Evolutionary conservation across 2,797 vertebrate genomes (phyloP), one percentile per base, ranked within the genome.

Genomic region (Gymnothorax reevesii): DNA sequence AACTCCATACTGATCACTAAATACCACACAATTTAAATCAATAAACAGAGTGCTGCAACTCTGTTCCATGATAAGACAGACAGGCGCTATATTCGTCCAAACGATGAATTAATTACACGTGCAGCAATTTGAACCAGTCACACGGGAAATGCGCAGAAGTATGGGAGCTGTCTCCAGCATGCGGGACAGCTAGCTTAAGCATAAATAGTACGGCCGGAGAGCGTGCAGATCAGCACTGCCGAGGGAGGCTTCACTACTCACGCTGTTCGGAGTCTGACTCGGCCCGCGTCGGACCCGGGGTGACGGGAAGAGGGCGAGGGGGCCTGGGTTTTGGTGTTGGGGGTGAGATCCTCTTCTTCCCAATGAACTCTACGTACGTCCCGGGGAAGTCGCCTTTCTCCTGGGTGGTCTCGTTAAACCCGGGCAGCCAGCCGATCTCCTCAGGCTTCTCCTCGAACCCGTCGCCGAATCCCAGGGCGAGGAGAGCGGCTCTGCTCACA

Each of bases 351-450:
- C 95, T 97, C 92, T 97, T 99, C 93, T 96, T 97, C 89, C 98
- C 98, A 1, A 99, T 94, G 90, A 97, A 99, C 93, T 99, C 98
- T 15, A 99, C 98, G 0, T 99, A 99, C 27, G 98, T 99, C 92
- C 98, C 98, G 7, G 98, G 98, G 91, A 99, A 99, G 95, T 99
- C 98, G 4, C 98, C 98, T 25, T 98, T 97, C 91, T 98, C 98
- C 90, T 98, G 98, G 13, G 98, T 99, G 88, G 95, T 98, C 96
- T 99, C 98, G 71, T 99, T 99, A 90, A 96, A 97, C 90, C 98
- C 98, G 82, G 96, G 97, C 79, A 99, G 94, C 98, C 98, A 99
- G 90, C 98, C 98, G 59, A 99, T 98, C 71, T 98, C 97, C 25
- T 99, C 97, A 1, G 98, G 98, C 89, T 96, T 96, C 92, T 97